phyloP scores from a whole-genome alignment of 2,797 vertebrate species.

The Takifugu rubripes region DNA sequence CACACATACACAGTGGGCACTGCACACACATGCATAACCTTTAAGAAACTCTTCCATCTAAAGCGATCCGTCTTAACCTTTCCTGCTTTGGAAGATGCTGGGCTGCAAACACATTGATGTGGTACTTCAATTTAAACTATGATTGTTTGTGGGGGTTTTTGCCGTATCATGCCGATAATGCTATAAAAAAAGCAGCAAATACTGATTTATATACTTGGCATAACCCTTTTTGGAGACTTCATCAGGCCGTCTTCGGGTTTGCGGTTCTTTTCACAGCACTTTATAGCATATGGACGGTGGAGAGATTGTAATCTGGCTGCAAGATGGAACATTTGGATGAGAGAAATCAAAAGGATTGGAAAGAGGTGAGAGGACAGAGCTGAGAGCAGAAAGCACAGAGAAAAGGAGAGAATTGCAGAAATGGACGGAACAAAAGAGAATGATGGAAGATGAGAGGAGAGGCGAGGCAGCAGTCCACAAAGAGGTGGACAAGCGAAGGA shows the following conservation, averaged over 20 bases:
- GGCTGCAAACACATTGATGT: neutral
- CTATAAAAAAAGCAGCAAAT: neutral
- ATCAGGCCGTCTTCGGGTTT: neutral
- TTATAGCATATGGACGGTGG: conserved; percentile 2
- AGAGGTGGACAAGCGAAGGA: conserved; percentile 23
- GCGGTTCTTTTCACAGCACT: conserved; percentile 12
- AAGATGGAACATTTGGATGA: conserved; percentile 27
- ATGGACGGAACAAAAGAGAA: conserved; percentile 29
- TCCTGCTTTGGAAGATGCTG: conserved; percentile 17
- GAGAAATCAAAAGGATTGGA: conserved; percentile 31
- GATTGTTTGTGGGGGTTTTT: conserved; percentile 10
- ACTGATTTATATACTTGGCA: conserved; percentile 14
- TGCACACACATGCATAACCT: conserved; percentile 25
- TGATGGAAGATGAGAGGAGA: conserved; percentile 7
- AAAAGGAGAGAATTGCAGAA: conserved; percentile 24
- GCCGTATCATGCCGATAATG: conserved; percentile 25
- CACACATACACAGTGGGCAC: conserved; percentile 5
- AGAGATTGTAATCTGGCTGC: conserved; percentile 18
- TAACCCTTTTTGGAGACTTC: conserved; percentile 17
- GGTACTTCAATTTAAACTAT: neutral
- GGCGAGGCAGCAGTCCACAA: conserved; percentile 7
- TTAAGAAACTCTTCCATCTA: conserved; percentile 28
- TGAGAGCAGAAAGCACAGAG: conserved; percentile 27
- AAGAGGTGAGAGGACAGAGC: conserved; percentile 37
- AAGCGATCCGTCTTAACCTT: conserved; percentile 20